phyloP scores from a whole-genome alignment of 2,113 vertebrate species.

The Zosterops japonicus region DNA sequence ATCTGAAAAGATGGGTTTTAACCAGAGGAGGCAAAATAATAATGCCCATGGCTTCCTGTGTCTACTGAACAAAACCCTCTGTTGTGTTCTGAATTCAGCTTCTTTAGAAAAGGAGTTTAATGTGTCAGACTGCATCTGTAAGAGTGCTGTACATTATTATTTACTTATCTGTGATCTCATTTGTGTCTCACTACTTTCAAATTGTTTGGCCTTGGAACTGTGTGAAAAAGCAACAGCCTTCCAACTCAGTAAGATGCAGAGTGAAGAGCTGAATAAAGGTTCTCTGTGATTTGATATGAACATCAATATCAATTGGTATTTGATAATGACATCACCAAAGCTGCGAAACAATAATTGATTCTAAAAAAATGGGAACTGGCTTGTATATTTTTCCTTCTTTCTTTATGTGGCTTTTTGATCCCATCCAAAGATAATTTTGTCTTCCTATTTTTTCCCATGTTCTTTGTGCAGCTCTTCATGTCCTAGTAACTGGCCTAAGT shows the following conservation, averaged over 20 bases:
- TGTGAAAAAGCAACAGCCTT: neutral
- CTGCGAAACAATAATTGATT: neutral
- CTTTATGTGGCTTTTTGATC: neutral
- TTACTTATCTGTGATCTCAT: slow-evolving; percentile 22
- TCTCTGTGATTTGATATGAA: neutral
- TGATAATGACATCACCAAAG: neutral
- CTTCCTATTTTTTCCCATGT: neutral
- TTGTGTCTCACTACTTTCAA: neutral
- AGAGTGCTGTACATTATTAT: neutral
- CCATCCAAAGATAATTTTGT: neutral
- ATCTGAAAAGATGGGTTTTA: neutral
- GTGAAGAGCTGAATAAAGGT: neutral
- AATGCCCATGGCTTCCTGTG: neutral
- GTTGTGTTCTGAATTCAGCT: neutral
- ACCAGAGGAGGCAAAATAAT: neutral
- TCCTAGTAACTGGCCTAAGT: neutral
- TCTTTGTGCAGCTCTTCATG: neutral
- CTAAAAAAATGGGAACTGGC: neutral
- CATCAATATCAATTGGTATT: neutral
- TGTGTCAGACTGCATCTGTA: neutral
- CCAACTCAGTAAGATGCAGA: neutral
- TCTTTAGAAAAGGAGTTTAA: slow-evolving; percentile 22
- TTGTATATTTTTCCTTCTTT: neutral
- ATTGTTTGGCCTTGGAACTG: neutral
- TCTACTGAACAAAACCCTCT: neutral